Conservation (phyloP, 2,888 invertebrate genomes). For the Fragum whitleyi region DNA sequence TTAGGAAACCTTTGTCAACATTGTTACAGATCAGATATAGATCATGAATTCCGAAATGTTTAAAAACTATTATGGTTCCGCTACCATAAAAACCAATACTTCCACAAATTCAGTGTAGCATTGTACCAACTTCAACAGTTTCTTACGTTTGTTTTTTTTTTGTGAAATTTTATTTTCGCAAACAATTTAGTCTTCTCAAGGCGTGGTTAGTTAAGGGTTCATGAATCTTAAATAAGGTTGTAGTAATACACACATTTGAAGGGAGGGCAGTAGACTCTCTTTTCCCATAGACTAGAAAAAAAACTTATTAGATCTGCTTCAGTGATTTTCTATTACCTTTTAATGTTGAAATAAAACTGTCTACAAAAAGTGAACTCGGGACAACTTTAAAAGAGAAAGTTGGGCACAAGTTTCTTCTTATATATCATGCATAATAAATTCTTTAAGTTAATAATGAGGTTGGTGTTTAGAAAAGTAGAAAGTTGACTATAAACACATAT, state of each 20-base stretch:
- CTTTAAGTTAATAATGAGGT: neutral
- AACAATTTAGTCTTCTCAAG: too few relatives aligned
- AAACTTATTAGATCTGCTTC: constrained; percentile 19
- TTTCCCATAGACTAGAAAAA: constrained; percentile 7
- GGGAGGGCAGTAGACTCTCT: constrained; percentile 18
- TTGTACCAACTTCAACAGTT: too few relatives aligned
- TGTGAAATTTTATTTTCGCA: too few relatives aligned
- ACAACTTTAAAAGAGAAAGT: neutral
- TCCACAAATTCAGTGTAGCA: too few relatives aligned
- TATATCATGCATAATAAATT: constrained; percentile 7
- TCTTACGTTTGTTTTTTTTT: too few relatives aligned
- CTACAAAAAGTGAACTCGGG: constrained; percentile 2
- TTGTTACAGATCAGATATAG: too few relatives aligned
- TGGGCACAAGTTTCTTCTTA: constrained; percentile 1
- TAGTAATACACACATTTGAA: constrained; percentile 3
- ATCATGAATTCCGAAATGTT: too few relatives aligned
- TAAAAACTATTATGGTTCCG: too few relatives aligned
- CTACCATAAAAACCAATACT: too few relatives aligned
- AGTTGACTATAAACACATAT: neutral
- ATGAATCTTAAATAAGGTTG: constrained; percentile 5
- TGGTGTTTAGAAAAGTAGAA: neutral
- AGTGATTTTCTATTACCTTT: constrained; percentile 22
- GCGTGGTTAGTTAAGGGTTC: neutral
- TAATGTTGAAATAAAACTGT: constrained; percentile 1
- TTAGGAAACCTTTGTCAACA: too few relatives aligned